These are phyloP conservation scores for Archivesica marissinica DNA, from an alignment of 1,140 invertebrate genomes.

Conservation along the genomic window DNA sequence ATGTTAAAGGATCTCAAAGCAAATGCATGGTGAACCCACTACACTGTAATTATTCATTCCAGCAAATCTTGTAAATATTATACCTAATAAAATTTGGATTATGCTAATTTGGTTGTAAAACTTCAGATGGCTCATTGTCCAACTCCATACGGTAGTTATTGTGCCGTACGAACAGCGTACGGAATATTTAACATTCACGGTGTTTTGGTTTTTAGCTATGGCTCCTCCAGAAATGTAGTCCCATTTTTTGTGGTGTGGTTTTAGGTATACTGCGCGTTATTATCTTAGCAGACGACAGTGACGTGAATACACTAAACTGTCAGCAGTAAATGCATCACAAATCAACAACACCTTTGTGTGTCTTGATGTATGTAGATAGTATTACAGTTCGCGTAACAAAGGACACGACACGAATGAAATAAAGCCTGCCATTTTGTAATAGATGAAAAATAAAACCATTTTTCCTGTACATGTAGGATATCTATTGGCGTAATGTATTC, in stretches of 20 bases:
- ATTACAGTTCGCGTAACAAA: constrained; percentile 13
- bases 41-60: constrained; percentile 10
- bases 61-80: constrained; percentile 35
- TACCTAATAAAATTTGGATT: constrained; percentile 58
- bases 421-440: neutral
- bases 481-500: no score
- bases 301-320: constrained; percentile 34
- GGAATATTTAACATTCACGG: neutral
- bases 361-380: neutral
- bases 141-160: constrained; percentile 19
- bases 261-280: no score
- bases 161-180: neutral
- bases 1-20: constrained; percentile 27
- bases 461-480: no score
- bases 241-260: no score
- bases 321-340: constrained; percentile 47
- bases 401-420: constrained; percentile 12
- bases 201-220: constrained; percentile 6
- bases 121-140: constrained; percentile 19
- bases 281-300: constrained; percentile 14
- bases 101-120: constrained; percentile 53
- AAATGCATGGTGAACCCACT: constrained; percentile 1
- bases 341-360: constrained; percentile 9
- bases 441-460: no score
- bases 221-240: neutral